Percentiles rank a stretch among this genome's conserved stretches.
phyloP scores from a whole-genome alignment of 2,113 vertebrate species.

The Arenaria interpres region DNA sequence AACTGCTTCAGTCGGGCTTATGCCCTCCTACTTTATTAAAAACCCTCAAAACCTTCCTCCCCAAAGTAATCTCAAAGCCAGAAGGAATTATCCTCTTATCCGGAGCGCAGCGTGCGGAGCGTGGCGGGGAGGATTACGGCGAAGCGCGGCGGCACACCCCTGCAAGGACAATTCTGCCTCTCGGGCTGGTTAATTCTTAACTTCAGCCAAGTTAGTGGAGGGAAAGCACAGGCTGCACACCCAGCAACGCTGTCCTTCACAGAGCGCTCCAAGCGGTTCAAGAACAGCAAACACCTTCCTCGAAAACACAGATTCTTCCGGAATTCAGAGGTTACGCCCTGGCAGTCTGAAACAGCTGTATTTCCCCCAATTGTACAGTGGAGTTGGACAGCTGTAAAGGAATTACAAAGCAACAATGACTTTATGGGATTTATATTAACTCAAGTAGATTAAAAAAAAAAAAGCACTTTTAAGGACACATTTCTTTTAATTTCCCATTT shows the following conservation, averaged over 20 bases:
- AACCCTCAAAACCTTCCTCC: not conserved
- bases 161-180: not conserved
- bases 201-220: not conserved
- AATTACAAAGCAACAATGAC: not conserved
- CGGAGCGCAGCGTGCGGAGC: not conserved
- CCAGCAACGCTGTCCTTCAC: not conserved
- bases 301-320: not conserved
- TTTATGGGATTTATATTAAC: not conserved
- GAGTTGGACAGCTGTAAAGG: not conserved
- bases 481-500: no score
- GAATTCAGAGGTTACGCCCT: not conserved
- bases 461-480: no score
- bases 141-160: not conserved
- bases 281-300: slow-evolving; percentile 21
- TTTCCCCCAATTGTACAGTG: not conserved
- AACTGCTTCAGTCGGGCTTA: not conserved
- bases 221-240: not conserved
- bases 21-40: not conserved
- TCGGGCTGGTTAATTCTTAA: slow-evolving; percentile 3
- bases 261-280: not conserved
- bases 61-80: not conserved
- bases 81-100: not conserved
- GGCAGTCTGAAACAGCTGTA: not conserved
- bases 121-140: not conserved
- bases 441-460: no score